Percentiles rank a stretch among this genome's conserved stretches.
Conservation (phyloP, 2,888 invertebrate genomes). For the Malthinus flaveolus region DNA sequence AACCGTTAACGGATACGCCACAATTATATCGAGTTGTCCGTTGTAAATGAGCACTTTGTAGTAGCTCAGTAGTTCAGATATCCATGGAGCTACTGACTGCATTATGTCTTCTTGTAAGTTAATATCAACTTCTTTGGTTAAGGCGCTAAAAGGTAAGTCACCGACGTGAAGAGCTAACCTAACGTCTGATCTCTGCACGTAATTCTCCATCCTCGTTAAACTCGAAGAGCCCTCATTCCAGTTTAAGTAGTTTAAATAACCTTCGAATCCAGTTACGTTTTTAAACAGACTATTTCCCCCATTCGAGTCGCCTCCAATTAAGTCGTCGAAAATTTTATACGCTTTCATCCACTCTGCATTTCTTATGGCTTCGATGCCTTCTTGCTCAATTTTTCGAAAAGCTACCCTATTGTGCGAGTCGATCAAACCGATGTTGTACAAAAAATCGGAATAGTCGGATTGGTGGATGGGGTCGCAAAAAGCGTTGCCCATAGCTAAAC, state of each 20-base stretch:
- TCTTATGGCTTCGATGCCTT: slow-evolving; percentile 38
- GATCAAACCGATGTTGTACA: slow-evolving; percentile 59
- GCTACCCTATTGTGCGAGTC: slow-evolving; percentile 35
- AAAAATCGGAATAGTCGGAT: slow-evolving; percentile 57
- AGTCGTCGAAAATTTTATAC: slow-evolving; percentile 40
- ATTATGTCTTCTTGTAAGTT: slow-evolving; percentile 77
- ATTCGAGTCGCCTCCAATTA: slow-evolving; percentile 8
- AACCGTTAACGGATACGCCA: slow-evolving; percentile 83
- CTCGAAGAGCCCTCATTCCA: not conserved
- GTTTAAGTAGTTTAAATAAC: slow-evolving; percentile 29
- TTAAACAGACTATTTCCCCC: slow-evolving; percentile 42
- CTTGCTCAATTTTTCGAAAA: slow-evolving; percentile 36
- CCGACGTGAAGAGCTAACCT: slow-evolving; percentile 18
- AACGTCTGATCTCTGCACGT: not conserved
- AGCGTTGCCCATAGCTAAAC: slow-evolving; percentile 60
- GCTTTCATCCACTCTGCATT: slow-evolving; percentile 40
- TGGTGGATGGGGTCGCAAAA: slow-evolving; percentile 59
- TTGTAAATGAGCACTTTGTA: slow-evolving; percentile 83
- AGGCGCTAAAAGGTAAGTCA: slow-evolving; percentile 7
- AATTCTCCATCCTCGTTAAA: slow-evolving; percentile 49
- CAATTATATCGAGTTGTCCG: slow-evolving; percentile 89
- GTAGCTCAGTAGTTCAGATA: slow-evolving; percentile 67
- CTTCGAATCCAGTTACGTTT: slow-evolving; percentile 26
- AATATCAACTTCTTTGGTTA: slow-evolving; percentile 63
- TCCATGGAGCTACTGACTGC: slow-evolving; percentile 76